Evolutionary conservation across 2,113 vertebrate species (phyloP).

Genomic region (Tinamus guttatus): DNA sequence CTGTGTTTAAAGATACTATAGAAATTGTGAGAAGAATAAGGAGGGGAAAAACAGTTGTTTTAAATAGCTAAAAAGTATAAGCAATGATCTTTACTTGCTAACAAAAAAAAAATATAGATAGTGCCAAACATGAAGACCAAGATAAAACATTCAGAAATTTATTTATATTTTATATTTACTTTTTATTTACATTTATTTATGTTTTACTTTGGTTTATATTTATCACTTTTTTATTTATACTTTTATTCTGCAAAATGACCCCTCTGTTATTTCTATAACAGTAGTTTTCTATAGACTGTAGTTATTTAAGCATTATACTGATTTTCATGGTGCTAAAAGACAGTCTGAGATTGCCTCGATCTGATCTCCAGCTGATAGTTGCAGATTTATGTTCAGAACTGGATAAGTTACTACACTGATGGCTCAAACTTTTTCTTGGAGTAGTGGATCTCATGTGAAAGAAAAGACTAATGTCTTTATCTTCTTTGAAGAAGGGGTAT

Average conservation of each 20-base stretch:
- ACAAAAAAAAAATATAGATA: background rate
- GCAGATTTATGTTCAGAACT: background rate
- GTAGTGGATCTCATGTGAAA: background rate
- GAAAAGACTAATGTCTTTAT: background rate
- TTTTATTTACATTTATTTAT: too few relatives aligned
- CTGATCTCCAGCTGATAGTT: background rate
- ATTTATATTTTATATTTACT: background rate
- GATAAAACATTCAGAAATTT: background rate
- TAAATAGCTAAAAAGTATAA: background rate
- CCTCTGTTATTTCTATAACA: too few relatives aligned
- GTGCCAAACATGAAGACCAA: background rate
- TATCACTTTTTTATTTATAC: background rate
- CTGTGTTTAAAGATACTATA: background rate
- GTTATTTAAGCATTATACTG: background rate
- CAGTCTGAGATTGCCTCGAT: background rate
- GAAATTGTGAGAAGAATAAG: background rate
- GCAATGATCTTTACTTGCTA: background rate
- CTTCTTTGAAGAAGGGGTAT: background rate
- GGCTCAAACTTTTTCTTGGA: background rate
- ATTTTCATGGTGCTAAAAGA: background rate
- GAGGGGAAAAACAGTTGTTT: background rate
- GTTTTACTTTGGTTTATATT: too few relatives aligned
- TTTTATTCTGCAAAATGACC: background rate
- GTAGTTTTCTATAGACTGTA: background rate
- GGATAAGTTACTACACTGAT: background rate